These are phyloP conservation scores for Thyatira batis DNA, from an alignment of 2,888 invertebrate species.

Conservation along the genomic window DNA sequence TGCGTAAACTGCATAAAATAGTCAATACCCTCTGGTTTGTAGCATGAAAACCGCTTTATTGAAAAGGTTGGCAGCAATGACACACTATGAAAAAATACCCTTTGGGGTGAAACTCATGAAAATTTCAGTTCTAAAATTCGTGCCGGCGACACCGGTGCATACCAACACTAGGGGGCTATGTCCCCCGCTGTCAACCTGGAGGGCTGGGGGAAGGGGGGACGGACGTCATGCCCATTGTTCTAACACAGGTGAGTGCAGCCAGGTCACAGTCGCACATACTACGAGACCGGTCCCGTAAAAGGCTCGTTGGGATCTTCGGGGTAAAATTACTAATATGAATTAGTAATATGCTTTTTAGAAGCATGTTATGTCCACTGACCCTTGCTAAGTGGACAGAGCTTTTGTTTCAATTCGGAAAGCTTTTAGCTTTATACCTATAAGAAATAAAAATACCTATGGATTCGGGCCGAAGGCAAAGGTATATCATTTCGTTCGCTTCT, in stretches of 20 bases:
- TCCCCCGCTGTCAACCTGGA: constrained; percentile 7
- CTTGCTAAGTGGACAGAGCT: background rate
- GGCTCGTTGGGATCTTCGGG: constrained; percentile 1
- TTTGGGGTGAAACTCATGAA: constrained; percentile 35
- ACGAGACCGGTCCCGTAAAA: constrained; percentile 2
- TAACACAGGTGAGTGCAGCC: constrained; percentile 50
- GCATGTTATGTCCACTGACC: background rate
- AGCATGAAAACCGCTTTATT: background rate
- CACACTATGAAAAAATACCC: constrained; percentile 12
- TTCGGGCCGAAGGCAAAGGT: too few relatives aligned
- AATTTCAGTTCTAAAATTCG: constrained; percentile 45
- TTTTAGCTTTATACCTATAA: background rate
- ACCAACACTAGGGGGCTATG: constrained; percentile 14
- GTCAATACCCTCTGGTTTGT: too few relatives aligned
- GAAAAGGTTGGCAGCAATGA: background rate
- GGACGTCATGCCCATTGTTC: constrained; percentile 46
- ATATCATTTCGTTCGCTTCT: too few relatives aligned
- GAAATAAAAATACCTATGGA: background rate
- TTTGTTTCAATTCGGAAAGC: background rate
- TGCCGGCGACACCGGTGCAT: constrained; percentile 30
- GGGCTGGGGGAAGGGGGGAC: constrained; percentile 17
- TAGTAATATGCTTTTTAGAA: constrained; percentile 3
- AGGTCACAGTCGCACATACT: constrained; percentile 29
- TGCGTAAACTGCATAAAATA: too few relatives aligned
- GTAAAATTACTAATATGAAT: constrained; percentile 6